A percentile compares a stretch with the other conserved stretches of the same genome.
Conservation (phyloP, 2,113 vertebrate genomes). For the Pelmatolapia mariae region DNA sequence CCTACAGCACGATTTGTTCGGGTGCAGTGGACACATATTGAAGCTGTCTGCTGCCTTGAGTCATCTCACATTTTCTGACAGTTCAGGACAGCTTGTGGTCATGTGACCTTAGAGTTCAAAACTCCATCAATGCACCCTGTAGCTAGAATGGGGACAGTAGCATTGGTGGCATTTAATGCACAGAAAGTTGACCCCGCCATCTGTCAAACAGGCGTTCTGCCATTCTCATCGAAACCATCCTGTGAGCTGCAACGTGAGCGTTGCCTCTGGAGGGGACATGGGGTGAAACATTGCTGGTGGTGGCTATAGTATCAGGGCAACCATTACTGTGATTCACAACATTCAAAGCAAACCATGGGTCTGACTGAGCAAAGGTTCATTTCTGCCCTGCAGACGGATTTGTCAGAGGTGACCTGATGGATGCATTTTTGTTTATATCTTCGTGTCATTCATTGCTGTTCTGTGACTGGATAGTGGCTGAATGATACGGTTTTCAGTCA, state of each 20-base stretch:
- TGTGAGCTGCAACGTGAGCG: conserved; percentile 34
- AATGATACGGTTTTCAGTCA: not conserved
- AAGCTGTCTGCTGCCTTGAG: conserved; percentile 15
- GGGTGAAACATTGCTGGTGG: conserved; percentile 17
- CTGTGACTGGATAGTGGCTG: not conserved
- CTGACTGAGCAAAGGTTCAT: not conserved
- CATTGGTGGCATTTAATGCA: not conserved
- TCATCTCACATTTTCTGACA: conserved; percentile 1
- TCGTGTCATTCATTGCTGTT: not conserved
- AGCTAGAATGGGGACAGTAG: not conserved
- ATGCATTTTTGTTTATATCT: not conserved
- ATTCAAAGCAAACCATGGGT: not conserved
- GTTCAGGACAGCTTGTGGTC: not conserved
- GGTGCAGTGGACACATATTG: conserved; percentile 8
- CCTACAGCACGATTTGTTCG: not conserved
- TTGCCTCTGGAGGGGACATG: conserved; percentile 22
- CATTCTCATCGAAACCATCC: not conserved
- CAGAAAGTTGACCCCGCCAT: not conserved
- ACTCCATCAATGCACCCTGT: not conserved
- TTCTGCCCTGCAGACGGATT: not conserved
- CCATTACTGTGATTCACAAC: conserved; percentile 21
- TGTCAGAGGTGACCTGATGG: conserved; percentile 20
- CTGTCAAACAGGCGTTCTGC: not conserved
- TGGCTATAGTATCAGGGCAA: not conserved
- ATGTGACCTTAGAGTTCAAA: conserved; percentile 1